Evolutionary conservation across 2,797 vertebrate genomes (phyloP).

Genomic region (Myripristis murdjan): DNA sequence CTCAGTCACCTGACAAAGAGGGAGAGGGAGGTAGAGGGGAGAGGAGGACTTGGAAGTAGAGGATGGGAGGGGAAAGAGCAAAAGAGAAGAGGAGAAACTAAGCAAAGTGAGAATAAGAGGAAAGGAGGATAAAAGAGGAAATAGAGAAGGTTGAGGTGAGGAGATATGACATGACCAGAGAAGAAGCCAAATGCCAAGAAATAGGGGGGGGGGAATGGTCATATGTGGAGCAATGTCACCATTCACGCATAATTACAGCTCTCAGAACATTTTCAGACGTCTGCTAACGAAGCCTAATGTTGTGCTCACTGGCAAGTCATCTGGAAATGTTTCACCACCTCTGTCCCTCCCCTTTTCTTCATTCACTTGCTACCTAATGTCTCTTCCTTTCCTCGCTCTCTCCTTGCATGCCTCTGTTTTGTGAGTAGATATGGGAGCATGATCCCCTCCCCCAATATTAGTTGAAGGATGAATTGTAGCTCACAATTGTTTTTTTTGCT

Average conservation of each 20-base stretch:
- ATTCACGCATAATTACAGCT: slow-evolving; percentile 27
- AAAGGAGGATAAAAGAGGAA: not conserved
- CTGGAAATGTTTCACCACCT: too few species aligned
- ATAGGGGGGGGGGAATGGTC: too few species aligned
- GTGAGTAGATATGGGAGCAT: too few species aligned
- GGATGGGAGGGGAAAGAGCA: not conserved
- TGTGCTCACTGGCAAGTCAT: not conserved
- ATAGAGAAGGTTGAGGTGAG: not conserved
- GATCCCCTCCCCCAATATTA: too few species aligned
- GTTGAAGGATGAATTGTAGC: too few species aligned
- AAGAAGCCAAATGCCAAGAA: not conserved
- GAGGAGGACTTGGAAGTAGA: not conserved
- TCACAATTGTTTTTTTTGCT: too few species aligned
- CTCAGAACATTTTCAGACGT: not conserved
- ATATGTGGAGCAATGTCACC: too few species aligned
- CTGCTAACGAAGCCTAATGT: too few species aligned
- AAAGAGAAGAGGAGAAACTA: not conserved
- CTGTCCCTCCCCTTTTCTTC: not conserved
- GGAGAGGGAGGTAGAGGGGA: not conserved
- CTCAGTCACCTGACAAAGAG: slow-evolving; percentile 61
- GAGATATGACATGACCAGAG: not conserved
- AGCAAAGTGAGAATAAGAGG: not conserved
- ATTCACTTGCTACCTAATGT: slow-evolving; percentile 2
- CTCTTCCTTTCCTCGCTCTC: not conserved
- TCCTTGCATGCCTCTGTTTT: not conserved